phyloP scores from a whole-genome alignment of 1,140 invertebrate genomes.

The Melipona quadrifasciata region DNA sequence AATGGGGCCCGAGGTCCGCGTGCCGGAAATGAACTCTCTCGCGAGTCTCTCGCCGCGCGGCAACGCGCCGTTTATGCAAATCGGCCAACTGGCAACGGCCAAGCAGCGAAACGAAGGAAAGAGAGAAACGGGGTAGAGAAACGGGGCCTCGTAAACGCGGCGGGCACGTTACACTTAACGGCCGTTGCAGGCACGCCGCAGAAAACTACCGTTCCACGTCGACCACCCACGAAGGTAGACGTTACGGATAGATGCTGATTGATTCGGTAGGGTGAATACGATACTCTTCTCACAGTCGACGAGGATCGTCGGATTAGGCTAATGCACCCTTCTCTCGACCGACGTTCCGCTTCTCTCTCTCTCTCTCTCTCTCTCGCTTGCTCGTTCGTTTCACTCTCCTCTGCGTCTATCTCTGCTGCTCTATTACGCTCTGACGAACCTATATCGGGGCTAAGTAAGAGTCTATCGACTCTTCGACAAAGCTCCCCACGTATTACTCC shows the following conservation, averaged over 20 bases:
- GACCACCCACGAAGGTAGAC: slow-evolving; percentile 68
- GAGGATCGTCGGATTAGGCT: slow-evolving; percentile 67
- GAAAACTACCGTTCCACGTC: slow-evolving; percentile 51
- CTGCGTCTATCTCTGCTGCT: slow-evolving; percentile 30
- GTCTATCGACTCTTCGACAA: slow-evolving; percentile 68
- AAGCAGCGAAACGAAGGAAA: background rate
- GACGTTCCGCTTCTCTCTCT: background rate
- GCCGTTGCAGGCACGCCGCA: slow-evolving; percentile 27
- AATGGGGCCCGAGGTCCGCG: background rate
- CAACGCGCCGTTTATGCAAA: slow-evolving; percentile 15
- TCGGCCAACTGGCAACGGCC: background rate
- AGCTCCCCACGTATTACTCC: slow-evolving; percentile 54
- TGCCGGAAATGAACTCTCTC: slow-evolving; percentile 18
- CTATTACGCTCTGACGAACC: slow-evolving; percentile 59
- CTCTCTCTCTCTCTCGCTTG: slow-evolving; percentile 17
- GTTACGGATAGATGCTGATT: slow-evolving; percentile 75
- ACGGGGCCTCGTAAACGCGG: slow-evolving; percentile 26
- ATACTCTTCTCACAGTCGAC: slow-evolving; percentile 72
- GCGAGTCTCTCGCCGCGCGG: background rate
- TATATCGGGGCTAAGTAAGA: slow-evolving; percentile 64
- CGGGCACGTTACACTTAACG: slow-evolving; percentile 41
- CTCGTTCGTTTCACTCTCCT: background rate
- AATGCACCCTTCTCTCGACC: slow-evolving; percentile 63
- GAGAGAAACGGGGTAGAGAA: slow-evolving; percentile 2
- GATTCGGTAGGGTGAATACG: slow-evolving; percentile 75